These are phyloP conservation scores for Ormyrus nitidulus DNA, from an alignment of 2,888 invertebrate genomes.

Conservation along the genomic window DNA sequence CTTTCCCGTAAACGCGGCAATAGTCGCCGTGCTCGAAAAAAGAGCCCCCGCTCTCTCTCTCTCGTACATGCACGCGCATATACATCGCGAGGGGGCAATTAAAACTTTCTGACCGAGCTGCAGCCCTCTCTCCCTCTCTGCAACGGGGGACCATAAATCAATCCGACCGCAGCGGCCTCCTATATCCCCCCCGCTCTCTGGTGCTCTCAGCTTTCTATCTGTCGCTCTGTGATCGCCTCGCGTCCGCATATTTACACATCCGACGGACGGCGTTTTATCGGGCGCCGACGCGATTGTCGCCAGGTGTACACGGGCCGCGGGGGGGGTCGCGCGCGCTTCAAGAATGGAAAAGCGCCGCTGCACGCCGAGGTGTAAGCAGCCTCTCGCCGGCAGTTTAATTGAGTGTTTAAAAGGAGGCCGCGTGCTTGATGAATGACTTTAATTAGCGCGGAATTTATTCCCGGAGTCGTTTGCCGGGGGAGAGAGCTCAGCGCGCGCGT, in stretches of 20 bases:
- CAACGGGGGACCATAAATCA: constrained; percentile 61
- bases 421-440: constrained; percentile 45
- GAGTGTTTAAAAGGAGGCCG: not conserved
- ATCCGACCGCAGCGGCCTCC: constrained; percentile 52
- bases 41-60: not conserved
- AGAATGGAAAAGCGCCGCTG: not conserved
- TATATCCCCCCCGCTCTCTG: not conserved
- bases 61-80: constrained; percentile 32
- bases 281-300: constrained; percentile 23
- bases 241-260: constrained; percentile 50
- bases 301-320: too few species aligned
- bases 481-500: too few species aligned
- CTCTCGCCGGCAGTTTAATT: constrained; percentile 38
- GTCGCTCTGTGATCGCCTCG: not conserved
- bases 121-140: too few species aligned
- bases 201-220: not conserved
- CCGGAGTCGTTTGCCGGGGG: not conserved
- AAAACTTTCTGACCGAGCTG: constrained; percentile 65
- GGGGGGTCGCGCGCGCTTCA: not conserved
- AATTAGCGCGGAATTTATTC: constrained; percentile 40
- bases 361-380: constrained; percentile 11
- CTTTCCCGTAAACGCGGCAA: constrained; percentile 35
- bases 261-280: constrained; percentile 46
- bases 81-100: constrained; percentile 62
- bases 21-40: constrained; percentile 9